These are phyloP conservation scores for Cottoperca gobio DNA, from an alignment of 2,797 vertebrate species.

Conservation along the genomic window DNA sequence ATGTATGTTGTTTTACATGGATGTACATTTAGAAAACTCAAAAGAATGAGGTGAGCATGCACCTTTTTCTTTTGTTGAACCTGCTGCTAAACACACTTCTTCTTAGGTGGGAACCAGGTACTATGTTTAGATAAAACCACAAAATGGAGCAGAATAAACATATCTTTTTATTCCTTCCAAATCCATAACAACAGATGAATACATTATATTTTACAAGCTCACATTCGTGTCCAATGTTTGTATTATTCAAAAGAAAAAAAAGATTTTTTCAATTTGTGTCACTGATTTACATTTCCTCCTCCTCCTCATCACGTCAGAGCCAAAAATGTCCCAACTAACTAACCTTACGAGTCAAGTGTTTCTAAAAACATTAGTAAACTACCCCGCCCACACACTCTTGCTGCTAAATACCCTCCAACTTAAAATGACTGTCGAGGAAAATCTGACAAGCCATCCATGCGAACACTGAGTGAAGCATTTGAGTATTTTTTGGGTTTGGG, in stretches of 20 bases:
- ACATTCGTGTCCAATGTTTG: not conserved
- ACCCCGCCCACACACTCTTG: constrained; percentile 66
- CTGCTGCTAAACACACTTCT: not conserved
- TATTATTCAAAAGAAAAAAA: not conserved
- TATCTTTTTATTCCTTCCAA: not conserved
- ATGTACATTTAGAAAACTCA: not conserved
- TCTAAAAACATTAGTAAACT: constrained; percentile 72
- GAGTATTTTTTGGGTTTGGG: constrained; percentile 49
- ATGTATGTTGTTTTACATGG: not conserved
- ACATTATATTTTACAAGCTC: not conserved
- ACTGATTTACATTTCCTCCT: constrained; percentile 63
- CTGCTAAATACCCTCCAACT: constrained; percentile 59
- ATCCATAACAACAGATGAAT: not conserved
- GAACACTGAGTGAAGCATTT: constrained; percentile 44
- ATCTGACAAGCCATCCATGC: constrained; percentile 51
- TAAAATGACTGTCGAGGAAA: constrained; percentile 53
- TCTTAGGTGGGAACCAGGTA: not conserved
- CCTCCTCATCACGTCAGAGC: constrained; percentile 51
- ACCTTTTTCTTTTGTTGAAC: not conserved
- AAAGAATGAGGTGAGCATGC: not conserved
- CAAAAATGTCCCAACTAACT: constrained; percentile 62
- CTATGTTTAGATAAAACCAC: not conserved
- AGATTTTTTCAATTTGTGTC: too few relatives aligned
- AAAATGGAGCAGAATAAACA: not conserved
- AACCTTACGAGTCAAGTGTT: constrained; percentile 70